A percentile compares a stretch with the other conserved stretches of the same genome.
Evolutionary conservation across 2,888 invertebrate species (phyloP).

Genomic region (Smittia aterrima): DNA sequence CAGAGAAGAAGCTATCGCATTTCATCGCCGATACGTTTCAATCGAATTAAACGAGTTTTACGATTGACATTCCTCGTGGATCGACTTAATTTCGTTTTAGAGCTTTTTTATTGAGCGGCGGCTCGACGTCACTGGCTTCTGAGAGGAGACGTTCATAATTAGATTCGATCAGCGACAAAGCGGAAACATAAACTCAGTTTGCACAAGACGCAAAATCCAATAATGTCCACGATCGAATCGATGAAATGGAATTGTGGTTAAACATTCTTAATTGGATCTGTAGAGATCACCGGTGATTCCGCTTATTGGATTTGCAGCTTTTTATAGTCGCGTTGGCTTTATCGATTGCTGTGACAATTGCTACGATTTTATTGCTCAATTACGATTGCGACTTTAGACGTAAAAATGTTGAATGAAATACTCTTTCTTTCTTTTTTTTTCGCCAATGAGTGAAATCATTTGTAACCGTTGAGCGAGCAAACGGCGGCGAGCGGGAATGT

Average conservation of each 20-base stretch:
- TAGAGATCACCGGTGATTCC: constrained; percentile 13
- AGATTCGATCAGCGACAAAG: neutral
- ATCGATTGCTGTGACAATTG: constrained; percentile 36
- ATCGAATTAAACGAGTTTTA: neutral
- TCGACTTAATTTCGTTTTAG: constrained; percentile 10
- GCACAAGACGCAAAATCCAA: constrained; percentile 1
- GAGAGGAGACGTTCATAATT: neutral
- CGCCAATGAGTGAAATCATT: neutral
- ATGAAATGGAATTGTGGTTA: constrained; percentile 14
- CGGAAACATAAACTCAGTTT: neutral
- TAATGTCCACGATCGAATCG: constrained; percentile 24
- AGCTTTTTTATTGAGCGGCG: constrained; percentile 19
- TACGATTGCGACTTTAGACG: neutral
- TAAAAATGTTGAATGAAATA: neutral
- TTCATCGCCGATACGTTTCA: neutral
- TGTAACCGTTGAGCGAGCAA: too few relatives aligned
- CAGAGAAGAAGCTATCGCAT: neutral
- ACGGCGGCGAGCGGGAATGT: too few relatives aligned
- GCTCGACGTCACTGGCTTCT: neutral
- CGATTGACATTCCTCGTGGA: neutral
- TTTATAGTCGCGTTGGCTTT: neutral
- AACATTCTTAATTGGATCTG: constrained; percentile 32
- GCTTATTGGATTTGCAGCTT: constrained; percentile 30
- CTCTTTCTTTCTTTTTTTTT: too few relatives aligned
- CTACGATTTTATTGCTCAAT: constrained; percentile 29